These are phyloP conservation scores for Oopsacas minuta DNA, from an alignment of 37 sponge, comb jelly and placozoan genomes.

Conservation along the genomic window DNA sequence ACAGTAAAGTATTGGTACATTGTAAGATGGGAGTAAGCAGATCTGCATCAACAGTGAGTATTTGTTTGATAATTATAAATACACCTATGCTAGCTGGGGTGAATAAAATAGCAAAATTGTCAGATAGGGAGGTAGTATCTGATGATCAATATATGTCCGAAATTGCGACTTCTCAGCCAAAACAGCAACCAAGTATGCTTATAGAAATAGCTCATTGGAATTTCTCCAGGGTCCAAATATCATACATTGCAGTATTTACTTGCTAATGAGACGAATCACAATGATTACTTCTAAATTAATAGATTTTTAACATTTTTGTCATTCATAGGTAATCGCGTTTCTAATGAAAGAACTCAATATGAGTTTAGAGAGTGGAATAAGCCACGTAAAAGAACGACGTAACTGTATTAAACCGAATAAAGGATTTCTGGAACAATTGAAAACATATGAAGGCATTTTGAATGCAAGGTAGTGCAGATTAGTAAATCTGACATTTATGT, in stretches of 20 bases:
- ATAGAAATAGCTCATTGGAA: not conserved
- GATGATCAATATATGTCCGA: too few species aligned
- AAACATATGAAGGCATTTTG: constrained; percentile 81
- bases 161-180: too few species aligned
- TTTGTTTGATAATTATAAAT: too few species aligned
- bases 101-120: too few species aligned
- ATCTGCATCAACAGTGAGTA: constrained; percentile 92
- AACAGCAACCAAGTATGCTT: not conserved
- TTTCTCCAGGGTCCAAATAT: not conserved
- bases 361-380: constrained; percentile 45
- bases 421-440: constrained; percentile 68
- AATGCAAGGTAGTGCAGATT: constrained; percentile 93
- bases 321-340: constrained; percentile 72
- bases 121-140: too few species aligned
- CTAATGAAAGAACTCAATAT: constrained; percentile 89
- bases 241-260: not conserved
- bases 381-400: constrained; percentile 53
- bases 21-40: constrained; percentile 94
- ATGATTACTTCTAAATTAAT: too few species aligned
- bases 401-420: constrained; percentile 74
- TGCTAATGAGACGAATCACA: not conserved
- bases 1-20: constrained; percentile 65
- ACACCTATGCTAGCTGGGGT: too few species aligned
- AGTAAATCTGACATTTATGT: too few species aligned
- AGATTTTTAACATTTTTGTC: not conserved